Base-by-base conservation (phyloP, 2,888 invertebrate genomes). In the Thera britannica region DNA sequence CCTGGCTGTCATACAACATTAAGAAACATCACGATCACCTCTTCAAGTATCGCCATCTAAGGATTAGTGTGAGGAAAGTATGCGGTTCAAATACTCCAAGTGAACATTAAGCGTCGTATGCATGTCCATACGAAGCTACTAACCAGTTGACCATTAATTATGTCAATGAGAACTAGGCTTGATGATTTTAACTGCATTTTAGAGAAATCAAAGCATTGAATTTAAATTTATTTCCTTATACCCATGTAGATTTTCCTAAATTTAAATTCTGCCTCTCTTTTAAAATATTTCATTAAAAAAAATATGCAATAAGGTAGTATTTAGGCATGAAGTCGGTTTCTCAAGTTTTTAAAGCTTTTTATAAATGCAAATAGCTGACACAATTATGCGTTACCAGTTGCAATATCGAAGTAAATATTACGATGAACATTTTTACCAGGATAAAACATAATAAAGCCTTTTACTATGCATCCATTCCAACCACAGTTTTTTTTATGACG, bases 51-150 rank as follows among this genome's bases (percentile, higher is more conserved):
- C 4, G 49, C 59, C 65, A 55, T 65, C 34, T 71, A 67, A 52
- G 68, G 64, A 67, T 55, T 58, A 6, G 64, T 61, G 68, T 70
- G 12, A 66, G 58, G 56, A 59, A 72, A 68, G 65, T 58, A 71
- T 64, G 65, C 58, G 55, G 63, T 63, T 51, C 44, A 63, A 62
- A 62, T 69, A 61, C 59, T 54, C 8, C 56, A 54, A 64, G 49
- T 58, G 44, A 58, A 48, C 58, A 65, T 65, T 34, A 57, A 58
- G 58, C 52, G 58, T 69, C 54, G 52, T 41, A 49, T 54, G 60
- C 60, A 49, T 41, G 54, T 55, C 54, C 59, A 49, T 68, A 75
- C 75, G 65, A 68, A 70, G 75, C 74, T 73, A 71, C 65, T n/a
- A 72, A 65, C 72, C 56, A 23, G 68, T 67, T 34, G 3, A 8